These are phyloP conservation scores for Notodonta ziczac DNA, from an alignment of 2,888 invertebrate species.

Conservation along the genomic window DNA sequence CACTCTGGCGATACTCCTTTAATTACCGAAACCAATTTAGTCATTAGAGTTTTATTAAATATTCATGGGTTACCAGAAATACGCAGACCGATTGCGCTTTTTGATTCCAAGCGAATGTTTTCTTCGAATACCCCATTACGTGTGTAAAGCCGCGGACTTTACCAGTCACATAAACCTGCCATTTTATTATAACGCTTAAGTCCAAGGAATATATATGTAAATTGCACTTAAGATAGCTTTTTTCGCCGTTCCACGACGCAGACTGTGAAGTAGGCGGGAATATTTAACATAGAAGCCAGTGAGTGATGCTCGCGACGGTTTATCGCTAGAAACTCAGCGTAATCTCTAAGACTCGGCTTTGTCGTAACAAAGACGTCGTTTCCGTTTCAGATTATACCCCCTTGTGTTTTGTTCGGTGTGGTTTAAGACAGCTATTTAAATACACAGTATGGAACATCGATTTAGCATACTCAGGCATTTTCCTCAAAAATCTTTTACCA, in stretches of 20 bases:
- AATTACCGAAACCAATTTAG: no score
- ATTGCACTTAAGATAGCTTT: slow-evolving; percentile 9
- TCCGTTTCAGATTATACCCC: slow-evolving; percentile 47
- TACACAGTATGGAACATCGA: not conserved
- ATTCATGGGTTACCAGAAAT: no score
- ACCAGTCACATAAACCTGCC: not conserved
- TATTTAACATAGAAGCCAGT: slow-evolving; percentile 21
- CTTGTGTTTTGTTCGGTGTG: slow-evolving; percentile 19
- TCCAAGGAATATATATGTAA: not conserved
- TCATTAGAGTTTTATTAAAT: no score
- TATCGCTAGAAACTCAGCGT: slow-evolving; percentile 47
- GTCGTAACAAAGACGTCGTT: slow-evolving; percentile 50
- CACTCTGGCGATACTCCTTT: no score
- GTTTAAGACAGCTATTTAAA: not conserved
- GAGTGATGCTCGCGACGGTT: slow-evolving; percentile 38
- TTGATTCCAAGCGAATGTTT: no score
- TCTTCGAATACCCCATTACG: not conserved
- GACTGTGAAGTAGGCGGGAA: slow-evolving; percentile 17
- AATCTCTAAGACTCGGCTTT: slow-evolving; percentile 52
- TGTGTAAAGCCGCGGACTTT: not conserved
- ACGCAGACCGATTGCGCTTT: no score
- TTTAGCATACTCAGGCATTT: not conserved
- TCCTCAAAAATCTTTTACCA: no score
- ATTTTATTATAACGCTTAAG: not conserved
- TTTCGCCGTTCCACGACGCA: slow-evolving; percentile 13